A percentile compares a stretch with the other conserved stretches of the same genome.
phyloP scores from a whole-genome alignment of 1,140 invertebrate species.

The Lucilia cuprina region DNA sequence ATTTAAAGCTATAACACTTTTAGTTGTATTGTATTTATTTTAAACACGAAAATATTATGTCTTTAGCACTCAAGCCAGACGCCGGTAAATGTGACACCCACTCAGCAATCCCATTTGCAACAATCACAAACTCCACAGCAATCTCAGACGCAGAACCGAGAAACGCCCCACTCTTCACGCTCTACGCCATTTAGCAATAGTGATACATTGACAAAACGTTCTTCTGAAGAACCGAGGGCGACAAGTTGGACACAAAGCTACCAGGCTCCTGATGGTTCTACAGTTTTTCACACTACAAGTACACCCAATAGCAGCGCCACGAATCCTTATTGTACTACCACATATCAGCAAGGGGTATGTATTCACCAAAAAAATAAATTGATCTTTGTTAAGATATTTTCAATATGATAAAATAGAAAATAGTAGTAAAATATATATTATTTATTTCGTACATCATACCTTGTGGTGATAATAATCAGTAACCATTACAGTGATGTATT shows the following conservation, averaged over 20 bases:
- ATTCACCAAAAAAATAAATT: no score
- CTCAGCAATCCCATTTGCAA: conserved; percentile 36
- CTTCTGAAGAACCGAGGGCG: conserved; percentile 53
- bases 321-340: conserved; percentile 56
- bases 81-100: conserved; percentile 27
- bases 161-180: conserved; percentile 56
- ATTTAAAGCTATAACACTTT: not conserved
- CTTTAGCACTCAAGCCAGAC: conserved; percentile 34
- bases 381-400: no score
- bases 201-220: conserved; percentile 49
- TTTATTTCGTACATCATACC: no score
- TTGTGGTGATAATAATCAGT: no score
- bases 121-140: conserved; percentile 38
- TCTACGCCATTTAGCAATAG: conserved; percentile 57
- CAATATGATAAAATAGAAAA: no score
- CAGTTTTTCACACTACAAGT: conserved; percentile 58
- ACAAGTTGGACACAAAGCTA: conserved; percentile 58
- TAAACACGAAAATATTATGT: not conserved
- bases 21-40: not conserved
- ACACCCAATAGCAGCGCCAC: conserved; percentile 50
- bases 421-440: no score
- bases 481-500: no score
- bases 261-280: conserved; percentile 57
- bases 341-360: conserved; percentile 61
- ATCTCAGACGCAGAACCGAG: conserved; percentile 44